Evolutionary conservation across 2,888 invertebrate species (phyloP).

Genomic region (Lumbricus terrestris): DNA sequence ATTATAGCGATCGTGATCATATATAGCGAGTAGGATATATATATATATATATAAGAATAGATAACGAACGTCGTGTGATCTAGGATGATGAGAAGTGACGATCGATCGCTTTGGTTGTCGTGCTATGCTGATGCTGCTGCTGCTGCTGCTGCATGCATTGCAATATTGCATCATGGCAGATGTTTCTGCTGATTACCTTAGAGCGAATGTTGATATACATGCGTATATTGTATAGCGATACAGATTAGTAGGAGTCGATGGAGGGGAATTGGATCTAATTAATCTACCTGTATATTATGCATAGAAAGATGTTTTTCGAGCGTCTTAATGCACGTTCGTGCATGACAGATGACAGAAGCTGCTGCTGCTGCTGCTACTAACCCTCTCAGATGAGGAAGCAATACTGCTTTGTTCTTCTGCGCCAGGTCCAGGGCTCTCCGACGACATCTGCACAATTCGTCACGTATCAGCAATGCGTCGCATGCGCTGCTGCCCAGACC

Average conservation of each 20-base stretch:
- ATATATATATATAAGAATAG: too few relatives aligned
- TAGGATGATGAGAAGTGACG: background rate
- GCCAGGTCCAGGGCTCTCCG: background rate
- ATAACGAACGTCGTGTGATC: too few relatives aligned
- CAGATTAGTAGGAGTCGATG: too few relatives aligned
- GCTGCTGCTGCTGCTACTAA: background rate
- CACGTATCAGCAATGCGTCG: background rate
- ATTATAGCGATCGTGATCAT: background rate
- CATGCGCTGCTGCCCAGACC: background rate
- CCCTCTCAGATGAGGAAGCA: background rate
- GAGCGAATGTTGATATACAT: background rate
- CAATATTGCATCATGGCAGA: background rate
- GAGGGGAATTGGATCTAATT: background rate
- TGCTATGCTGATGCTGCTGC: background rate
- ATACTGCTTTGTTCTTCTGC: constrained; percentile 4
- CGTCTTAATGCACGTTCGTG: background rate
- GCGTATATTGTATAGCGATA: too few relatives aligned
- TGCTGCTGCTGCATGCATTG: background rate
- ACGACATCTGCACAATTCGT: background rate
- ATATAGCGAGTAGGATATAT: too few relatives aligned
- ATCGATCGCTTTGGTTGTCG: background rate
- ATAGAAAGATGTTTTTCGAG: background rate
- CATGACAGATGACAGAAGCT: background rate
- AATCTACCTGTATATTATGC: background rate
- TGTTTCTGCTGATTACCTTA: background rate